Evolutionary conservation across 2,113 vertebrate species (phyloP), one percentile per base, ranked within the genome.

Genomic region (Phainopepla nitens): DNA sequence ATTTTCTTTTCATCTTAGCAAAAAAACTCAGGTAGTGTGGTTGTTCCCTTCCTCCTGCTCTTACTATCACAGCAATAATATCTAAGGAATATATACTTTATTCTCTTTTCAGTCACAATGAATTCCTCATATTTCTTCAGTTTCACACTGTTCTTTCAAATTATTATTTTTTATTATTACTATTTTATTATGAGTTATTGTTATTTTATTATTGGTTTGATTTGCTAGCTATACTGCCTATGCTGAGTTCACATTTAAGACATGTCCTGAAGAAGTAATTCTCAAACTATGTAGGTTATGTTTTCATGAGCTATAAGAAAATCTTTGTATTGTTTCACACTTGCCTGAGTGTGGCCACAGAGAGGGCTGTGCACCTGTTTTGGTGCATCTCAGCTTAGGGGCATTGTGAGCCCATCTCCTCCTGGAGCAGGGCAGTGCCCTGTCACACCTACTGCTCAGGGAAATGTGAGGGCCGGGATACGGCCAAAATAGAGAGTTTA

Each of bases 161-260:
- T 49, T n/a, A 27, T 28, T 33, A 81, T 31, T 50, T 69, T 2
- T n/a, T 62, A 18, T 8, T 77, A 3, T 6, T 41, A n/a, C n/a
- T n/a, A 7, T 23, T 70, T 61, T 33, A 33, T 41, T 28, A 13
- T 15, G 5, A 61, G 17, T 91, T n/a, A 9, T 20, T 44, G 6
- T 19, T 69, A 13, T 51, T 87, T 58, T 57, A 31, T 61, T 70
- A 33, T 8, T 42, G 8, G 4, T 68, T 92, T 68, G 4, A 33
- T 82, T 79, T 81, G 8, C 29, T 89, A 22, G 14, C 51, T 58
- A 2, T 75, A 8, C 27, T 0, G 0, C 23, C 39, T 60, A 0
- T 68, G 44, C 19, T 65, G 69, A 78, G 6, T 64, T 92, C 49
- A 15, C 5, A 11, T 27, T 53, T 15, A 10, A 21, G 12, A 31